Conservation (phyloP, 2,797 vertebrate genomes). For the Cottoperca gobio region DNA sequence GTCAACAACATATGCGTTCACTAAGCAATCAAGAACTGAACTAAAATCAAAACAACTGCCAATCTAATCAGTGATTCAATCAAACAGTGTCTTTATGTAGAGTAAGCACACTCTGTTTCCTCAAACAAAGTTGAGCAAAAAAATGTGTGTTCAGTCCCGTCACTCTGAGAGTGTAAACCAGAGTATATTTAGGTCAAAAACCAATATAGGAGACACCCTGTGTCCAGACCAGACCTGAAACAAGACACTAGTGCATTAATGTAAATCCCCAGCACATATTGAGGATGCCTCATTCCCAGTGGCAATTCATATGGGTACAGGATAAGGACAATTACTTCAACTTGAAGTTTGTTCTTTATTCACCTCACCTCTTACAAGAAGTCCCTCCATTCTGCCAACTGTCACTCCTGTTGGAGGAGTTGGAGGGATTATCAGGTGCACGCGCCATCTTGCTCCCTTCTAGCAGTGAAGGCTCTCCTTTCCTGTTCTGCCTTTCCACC, state of each 20-base stretch:
- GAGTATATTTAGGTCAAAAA: neutral
- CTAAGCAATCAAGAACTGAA: neutral
- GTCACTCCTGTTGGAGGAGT: constrained; percentile 83
- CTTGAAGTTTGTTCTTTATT: neutral
- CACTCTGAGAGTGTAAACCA: neutral
- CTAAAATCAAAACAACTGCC: neutral
- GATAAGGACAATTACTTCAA: neutral
- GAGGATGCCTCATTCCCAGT: neutral
- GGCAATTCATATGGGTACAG: neutral
- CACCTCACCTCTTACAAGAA: constrained; percentile 89
- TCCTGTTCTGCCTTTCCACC: constrained; percentile 94
- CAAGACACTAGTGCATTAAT: neutral
- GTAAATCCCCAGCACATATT: neutral
- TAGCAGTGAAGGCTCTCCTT: constrained; percentile 88
- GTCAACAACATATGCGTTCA: neutral
- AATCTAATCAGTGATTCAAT: neutral
- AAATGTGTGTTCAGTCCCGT: neutral
- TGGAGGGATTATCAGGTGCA: constrained; percentile 79
- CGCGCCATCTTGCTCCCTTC: constrained; percentile 87
- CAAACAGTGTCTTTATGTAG: neutral
- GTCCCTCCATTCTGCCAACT: constrained; percentile 90
- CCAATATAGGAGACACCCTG: constrained; percentile 1
- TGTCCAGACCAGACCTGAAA: constrained; percentile 9
- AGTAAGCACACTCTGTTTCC: neutral
- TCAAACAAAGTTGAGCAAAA: neutral